Evolutionary conservation across 2,888 invertebrate genomes (phyloP), one percentile per base, ranked within the genome.

Genomic region (Thalpophila matura): DNA sequence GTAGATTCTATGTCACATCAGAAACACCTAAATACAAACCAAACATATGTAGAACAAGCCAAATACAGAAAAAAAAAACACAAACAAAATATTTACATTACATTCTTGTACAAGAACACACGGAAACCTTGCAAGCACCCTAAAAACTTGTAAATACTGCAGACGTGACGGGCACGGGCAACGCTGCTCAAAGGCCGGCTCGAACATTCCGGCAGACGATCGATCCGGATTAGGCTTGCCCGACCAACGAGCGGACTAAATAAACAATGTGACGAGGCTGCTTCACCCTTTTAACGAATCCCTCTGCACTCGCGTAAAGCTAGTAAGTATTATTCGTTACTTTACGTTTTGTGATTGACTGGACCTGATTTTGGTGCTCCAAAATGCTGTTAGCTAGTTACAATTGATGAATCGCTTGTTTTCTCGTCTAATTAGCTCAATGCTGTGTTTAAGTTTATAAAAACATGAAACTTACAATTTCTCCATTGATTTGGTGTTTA

Each of bases 201-300:
- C 58, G 75, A 82, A 86, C 87, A 87, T 86, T 85, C 87, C 86
- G 80, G 74, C 75, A 79, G 79, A 68, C 88, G 89, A 92, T 92
- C 92, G 92, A 92, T 92, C 80, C 83, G 91, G 91, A 91, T 92
- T 92, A 92, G 89, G 87, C 86, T 85, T 69, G 79, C 81, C 82
- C 81, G 85, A 84, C 89, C 88, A 86, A 81, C 88, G 88, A 84
- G 82, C 90, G 88, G 89, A 87, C 92, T 94, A 92, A 93, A 93
- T 93, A 94, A 93, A 94, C 93, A 93, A 93, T 92, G 93, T 91
- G 93, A 93, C 90, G 91, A 88, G 85, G 86, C 86, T 88, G 82
- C 82, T 89, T 89, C 89, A 91, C 92, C 93, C 93, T 93, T 93
- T 93, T 93, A 93, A 92, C 92, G 91, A 91, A 92, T 91, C 91